Conservation (phyloP, 64 coral and sea anemone species). For the Montipora efflorescens region DNA sequence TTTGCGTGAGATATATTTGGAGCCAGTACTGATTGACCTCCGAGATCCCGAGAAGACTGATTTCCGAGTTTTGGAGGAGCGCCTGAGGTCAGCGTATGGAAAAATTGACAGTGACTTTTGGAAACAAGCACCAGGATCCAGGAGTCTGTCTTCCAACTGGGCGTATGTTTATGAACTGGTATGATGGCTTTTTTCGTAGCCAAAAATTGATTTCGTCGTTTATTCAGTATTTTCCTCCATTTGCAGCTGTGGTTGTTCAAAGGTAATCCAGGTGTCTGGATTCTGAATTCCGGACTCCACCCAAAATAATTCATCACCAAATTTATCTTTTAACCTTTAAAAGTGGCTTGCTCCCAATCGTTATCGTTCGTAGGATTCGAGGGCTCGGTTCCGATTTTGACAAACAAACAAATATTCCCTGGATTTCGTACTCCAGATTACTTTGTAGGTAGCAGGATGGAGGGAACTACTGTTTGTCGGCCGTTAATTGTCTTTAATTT, state of each 20-base stretch:
- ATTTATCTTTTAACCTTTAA: background rate
- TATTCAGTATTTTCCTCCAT: background rate
- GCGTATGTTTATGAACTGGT: constrained; percentile 27
- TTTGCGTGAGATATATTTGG: background rate
- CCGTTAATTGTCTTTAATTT: too few relatives aligned
- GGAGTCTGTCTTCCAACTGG: background rate
- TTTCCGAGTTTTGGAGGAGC: constrained; percentile 1
- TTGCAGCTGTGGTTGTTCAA: too few relatives aligned
- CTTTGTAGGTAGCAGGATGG: too few relatives aligned
- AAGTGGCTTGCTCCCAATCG: background rate
- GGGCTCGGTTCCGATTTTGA: too few relatives aligned
- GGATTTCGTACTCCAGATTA: too few relatives aligned
- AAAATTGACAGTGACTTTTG: constrained; percentile 21
- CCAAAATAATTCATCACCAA: background rate
- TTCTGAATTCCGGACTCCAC: background rate
- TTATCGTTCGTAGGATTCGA: background rate
- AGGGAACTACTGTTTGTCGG: too few relatives aligned
- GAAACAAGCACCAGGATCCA: background rate
- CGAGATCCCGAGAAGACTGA: constrained; percentile 1
- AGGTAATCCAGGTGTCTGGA: too few relatives aligned
- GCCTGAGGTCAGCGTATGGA: constrained; percentile 7
- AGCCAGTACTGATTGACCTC: constrained; percentile 2
- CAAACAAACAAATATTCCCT: too few relatives aligned
- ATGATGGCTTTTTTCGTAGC: background rate
- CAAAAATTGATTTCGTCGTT: background rate